These are phyloP conservation scores for Leucophenga maculata DNA, from an alignment of 2,888 invertebrate genomes.

Conservation along the genomic window DNA sequence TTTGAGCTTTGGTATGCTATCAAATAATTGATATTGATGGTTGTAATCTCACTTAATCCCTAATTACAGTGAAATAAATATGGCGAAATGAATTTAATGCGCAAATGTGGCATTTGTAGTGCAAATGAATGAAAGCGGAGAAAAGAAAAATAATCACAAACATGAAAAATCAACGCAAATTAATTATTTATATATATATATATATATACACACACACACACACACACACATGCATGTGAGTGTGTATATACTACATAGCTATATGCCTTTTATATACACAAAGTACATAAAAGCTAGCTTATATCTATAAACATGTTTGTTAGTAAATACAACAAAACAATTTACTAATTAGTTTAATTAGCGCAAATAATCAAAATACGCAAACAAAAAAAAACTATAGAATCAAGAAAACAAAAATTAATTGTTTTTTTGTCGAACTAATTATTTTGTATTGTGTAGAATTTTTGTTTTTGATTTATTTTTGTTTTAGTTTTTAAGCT, in stretches of 20 bases:
- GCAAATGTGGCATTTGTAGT: not conserved
- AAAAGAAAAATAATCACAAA: not conserved
- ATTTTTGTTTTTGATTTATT: too few relatives aligned
- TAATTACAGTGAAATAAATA: conserved; percentile 64
- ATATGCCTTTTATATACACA: too few relatives aligned
- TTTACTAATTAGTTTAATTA: conserved; percentile 58
- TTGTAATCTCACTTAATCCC: conserved; percentile 64
- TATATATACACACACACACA: too few relatives aligned
- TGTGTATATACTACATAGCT: not conserved
- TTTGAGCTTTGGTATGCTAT: conserved; percentile 27
- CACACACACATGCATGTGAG: conserved; percentile 1
- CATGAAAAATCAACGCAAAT: conserved; percentile 23
- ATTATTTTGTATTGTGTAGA: too few relatives aligned
- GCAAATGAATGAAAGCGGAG: conserved; percentile 9
- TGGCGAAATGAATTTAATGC: conserved; percentile 22
- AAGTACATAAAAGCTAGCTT: too few relatives aligned
- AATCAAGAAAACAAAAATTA: not conserved
- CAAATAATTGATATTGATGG: conserved; percentile 64
- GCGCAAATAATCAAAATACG: conserved; percentile 28
- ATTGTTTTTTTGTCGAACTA: not conserved
- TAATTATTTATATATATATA: conserved; percentile 7
- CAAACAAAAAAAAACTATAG: not conserved
- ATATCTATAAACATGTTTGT: not conserved
- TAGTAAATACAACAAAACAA: conserved; percentile 41
- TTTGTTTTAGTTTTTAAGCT: too few relatives aligned